Evolutionary conservation across 2,888 invertebrate genomes (phyloP).

Genomic region (Xylocampa areola): DNA sequence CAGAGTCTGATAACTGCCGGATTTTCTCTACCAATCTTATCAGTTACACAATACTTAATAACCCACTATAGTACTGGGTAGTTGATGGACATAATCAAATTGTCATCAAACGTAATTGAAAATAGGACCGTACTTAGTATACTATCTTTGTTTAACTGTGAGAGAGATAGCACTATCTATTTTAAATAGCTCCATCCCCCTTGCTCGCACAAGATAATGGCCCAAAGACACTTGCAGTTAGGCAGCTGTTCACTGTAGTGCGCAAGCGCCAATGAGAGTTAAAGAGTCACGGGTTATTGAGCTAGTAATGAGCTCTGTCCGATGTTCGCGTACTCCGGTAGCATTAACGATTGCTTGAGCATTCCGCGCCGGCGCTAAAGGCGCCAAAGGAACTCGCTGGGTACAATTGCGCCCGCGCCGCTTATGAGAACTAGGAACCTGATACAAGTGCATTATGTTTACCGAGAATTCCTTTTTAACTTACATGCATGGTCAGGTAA

Average conservation of each 20-base stretch:
- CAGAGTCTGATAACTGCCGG: conserved; percentile 5
- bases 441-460: conserved; percentile 14
- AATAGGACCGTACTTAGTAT: no score
- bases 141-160: no score
- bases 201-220: no score
- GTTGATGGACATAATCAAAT: background rate
- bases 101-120: conserved; percentile 10
- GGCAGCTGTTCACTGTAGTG: background rate
- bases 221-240: no score
- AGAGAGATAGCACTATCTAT: no score
- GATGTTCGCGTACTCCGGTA: conserved; percentile 5
- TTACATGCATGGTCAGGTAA: no score
- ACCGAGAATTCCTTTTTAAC: no score
- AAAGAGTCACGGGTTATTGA: conserved; percentile 11
- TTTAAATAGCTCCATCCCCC: no score
- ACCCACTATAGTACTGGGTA: background rate
- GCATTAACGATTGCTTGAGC: conserved; percentile 13
- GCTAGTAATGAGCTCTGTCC: conserved; percentile 15
- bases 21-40: conserved; percentile 5
- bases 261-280: conserved; percentile 3
- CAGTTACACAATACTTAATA: background rate
- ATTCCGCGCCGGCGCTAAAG: conserved; percentile 32
- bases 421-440: conserved; percentile 18
- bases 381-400: conserved; percentile 9
- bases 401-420: conserved; percentile 16